These are phyloP conservation scores for Crotalus viridis DNA, from an alignment of 2,113 vertebrate genomes.

Conservation along the genomic window DNA sequence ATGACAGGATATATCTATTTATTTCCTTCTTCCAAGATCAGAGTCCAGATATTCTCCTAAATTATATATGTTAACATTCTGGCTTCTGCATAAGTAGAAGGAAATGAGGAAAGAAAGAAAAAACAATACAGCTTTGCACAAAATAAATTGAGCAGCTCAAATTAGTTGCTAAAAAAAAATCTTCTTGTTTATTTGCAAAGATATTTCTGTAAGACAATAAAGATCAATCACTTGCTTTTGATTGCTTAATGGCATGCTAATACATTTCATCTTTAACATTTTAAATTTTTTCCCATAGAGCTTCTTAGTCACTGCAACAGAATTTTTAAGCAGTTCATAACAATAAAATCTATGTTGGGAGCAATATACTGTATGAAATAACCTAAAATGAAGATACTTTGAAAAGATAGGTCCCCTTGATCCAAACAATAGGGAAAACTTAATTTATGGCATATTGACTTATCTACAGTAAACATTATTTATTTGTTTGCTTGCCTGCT, in stretches of 20 bases:
- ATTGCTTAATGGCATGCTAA: slow-evolving; percentile 26
- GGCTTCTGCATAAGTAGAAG: slow-evolving; percentile 2
- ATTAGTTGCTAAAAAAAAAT: slow-evolving; percentile 19
- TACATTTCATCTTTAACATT: slow-evolving; percentile 31
- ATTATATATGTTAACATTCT: slow-evolving; percentile 17
- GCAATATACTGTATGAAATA: background rate
- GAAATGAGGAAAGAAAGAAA: background rate
- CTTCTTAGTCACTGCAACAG: background rate
- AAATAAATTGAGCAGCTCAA: slow-evolving; percentile 19
- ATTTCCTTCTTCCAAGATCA: slow-evolving; percentile 15
- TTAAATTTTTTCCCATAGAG: background rate
- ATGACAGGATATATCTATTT: slow-evolving; percentile 26
- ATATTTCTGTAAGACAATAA: slow-evolving; percentile 34
- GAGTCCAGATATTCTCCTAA: slow-evolving; percentile 18
- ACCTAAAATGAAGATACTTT: background rate
- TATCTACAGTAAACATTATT: background rate
- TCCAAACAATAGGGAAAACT: background rate
- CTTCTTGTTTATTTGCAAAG: slow-evolving; percentile 26
- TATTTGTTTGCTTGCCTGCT: background rate
- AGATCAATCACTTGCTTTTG: slow-evolving; percentile 29
- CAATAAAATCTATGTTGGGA: background rate
- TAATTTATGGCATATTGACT: background rate
- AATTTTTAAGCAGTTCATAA: background rate
- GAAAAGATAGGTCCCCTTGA: background rate
- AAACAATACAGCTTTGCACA: slow-evolving; percentile 1